These are phyloP conservation scores for Sphecodes monilicornis DNA, from an alignment of 2,888 invertebrate species.

Conservation along the genomic window DNA sequence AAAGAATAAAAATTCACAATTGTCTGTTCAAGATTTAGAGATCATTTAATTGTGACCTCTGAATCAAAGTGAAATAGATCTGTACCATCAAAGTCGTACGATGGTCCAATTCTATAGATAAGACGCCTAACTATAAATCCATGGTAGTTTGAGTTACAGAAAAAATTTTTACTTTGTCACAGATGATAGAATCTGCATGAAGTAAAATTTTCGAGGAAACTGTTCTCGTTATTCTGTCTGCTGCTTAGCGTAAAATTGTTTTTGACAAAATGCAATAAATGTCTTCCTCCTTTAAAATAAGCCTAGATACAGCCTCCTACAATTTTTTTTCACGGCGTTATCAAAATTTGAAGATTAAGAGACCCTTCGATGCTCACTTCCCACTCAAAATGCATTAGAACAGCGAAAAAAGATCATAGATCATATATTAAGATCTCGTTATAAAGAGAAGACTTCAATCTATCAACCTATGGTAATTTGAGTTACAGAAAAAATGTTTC, in stretches of 20 bases:
- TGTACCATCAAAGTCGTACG: background rate
- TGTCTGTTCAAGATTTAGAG: background rate
- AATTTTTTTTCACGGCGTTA: too few species aligned
- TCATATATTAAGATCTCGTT: background rate
- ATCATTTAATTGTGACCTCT: background rate
- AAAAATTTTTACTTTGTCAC: background rate
- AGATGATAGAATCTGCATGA: background rate
- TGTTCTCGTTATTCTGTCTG: too few species aligned
- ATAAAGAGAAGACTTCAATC: background rate
- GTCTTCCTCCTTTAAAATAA: background rate
- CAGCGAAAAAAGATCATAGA: too few species aligned
- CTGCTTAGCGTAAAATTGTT: too few species aligned
- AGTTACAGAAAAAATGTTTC: background rate
- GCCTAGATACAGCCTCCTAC: background rate
- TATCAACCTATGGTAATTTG: background rate
- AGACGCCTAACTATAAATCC: background rate
- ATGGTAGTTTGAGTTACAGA: background rate
- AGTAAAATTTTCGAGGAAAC: background rate
- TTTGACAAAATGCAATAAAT: too few species aligned
- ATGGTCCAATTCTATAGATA: background rate
- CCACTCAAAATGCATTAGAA: too few species aligned
- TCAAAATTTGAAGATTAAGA: too few species aligned
- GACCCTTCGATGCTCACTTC: too few species aligned
- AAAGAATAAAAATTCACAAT: background rate
- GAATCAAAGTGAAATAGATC: background rate